Conservation (phyloP, 1,140 invertebrate genomes). For the Lepidurus apus region DNA sequence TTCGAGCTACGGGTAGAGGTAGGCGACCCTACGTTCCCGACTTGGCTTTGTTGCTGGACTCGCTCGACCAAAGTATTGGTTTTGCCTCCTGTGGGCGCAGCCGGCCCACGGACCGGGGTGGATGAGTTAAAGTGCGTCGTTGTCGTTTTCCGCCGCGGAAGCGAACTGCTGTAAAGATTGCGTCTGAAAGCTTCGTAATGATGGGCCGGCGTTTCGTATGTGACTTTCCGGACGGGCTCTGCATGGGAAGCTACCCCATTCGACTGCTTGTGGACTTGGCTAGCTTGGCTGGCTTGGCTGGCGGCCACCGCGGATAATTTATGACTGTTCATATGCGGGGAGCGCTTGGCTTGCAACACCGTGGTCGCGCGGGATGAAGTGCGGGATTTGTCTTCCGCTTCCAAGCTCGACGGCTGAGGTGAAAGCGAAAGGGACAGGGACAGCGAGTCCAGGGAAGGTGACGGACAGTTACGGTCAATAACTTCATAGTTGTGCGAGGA, state of each 20-base stretch:
- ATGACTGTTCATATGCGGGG: constrained; percentile 15
- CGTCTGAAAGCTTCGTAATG: neutral
- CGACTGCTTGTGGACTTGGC: neutral
- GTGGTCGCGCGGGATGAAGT: constrained; percentile 10
- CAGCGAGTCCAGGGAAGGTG: neutral
- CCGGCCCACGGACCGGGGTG: neutral
- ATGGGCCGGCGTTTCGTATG: neutral
- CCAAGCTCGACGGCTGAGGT: constrained; percentile 1
- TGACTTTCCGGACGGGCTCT: neutral
- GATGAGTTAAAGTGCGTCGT: neutral
- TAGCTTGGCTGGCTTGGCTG: neutral
- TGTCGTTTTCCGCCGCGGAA: constrained; percentile 6
- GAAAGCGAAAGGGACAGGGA: constrained; percentile 18
- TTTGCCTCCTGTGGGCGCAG: neutral
- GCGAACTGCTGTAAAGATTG: constrained; percentile 4
- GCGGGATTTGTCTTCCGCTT: constrained; percentile 7
- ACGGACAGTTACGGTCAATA: constrained; percentile 18
- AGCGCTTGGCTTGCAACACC: neutral
- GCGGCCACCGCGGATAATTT: neutral
- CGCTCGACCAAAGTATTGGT: neutral
- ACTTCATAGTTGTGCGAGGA: constrained; percentile 23
- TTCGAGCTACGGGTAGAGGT: constrained; percentile 25
- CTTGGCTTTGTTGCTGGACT: neutral
- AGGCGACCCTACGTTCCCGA: neutral
- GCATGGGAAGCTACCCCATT: neutral